Evolutionary conservation across 2,113 vertebrate genomes (phyloP).

Genomic region (Aspidoscelis tigris): DNA sequence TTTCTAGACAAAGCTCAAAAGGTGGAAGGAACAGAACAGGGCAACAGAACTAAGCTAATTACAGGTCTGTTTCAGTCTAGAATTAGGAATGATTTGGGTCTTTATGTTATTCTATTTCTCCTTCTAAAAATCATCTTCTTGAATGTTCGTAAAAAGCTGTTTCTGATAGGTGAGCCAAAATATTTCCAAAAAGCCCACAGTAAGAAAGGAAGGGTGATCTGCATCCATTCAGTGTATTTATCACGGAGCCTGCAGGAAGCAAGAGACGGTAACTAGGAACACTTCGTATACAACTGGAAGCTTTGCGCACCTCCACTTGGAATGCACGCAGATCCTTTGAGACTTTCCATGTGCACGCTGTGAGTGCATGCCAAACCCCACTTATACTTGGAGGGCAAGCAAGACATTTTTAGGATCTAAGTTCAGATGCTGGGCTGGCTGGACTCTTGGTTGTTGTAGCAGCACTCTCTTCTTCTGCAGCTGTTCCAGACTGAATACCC

Average conservation of each 20-base stretch:
- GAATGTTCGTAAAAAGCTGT: background rate
- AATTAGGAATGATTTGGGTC: too few species aligned
- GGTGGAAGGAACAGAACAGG: too few species aligned
- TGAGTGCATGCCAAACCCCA: background rate
- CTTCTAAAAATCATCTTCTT: background rate
- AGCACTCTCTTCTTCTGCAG: background rate
- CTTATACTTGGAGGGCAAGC: background rate
- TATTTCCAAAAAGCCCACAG: background rate
- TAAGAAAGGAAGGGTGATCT: background rate
- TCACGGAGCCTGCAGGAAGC: background rate
- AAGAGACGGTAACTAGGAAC: background rate
- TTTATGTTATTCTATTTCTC: background rate
- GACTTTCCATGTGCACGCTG: background rate
- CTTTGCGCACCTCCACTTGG: background rate
- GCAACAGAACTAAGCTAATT: too few species aligned
- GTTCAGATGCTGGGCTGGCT: background rate
- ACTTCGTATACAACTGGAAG: background rate
- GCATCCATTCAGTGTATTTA: background rate
- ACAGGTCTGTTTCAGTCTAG: too few species aligned
- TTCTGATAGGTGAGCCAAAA: background rate
- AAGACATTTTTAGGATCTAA: background rate
- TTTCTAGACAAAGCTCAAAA: too few species aligned
- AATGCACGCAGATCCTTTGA: background rate
- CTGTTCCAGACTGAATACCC: background rate
- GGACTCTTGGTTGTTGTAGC: background rate